Evolutionary conservation across 1,140 invertebrate genomes (phyloP), one percentile per base, ranked within the genome.

Genomic region (Lucilia cuprina): DNA sequence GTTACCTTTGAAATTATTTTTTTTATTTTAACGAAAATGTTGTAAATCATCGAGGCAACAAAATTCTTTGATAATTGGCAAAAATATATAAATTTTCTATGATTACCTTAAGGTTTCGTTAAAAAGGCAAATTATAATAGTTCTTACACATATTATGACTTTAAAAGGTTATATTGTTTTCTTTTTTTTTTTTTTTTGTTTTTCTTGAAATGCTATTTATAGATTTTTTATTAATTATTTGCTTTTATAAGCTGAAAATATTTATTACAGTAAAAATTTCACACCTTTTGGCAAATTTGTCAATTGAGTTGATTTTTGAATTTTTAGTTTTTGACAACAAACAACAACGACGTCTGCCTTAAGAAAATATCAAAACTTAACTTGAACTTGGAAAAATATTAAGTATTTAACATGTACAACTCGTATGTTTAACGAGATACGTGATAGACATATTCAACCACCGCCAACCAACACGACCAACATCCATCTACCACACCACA

Each of bases 371-470:
- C 14, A 60, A 60, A 60, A 70, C 65, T 70, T 70, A 70, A 70
- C 65, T 70, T 70, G 65, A 70, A 70, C 65, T 70, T 70, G 65
- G 65, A 5, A 78, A 84, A 84, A 74, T 84, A 84, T 84, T 84
- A 41, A 41, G 41, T 41, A 84, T 78, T 84, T 84, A 84, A 84
- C 83, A 84, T 84, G 83, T 82, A 84, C 80, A 77, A 47, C 83
- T 84, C 83, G 83, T 84, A 82, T 82, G 83, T 78, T 84, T 70
- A 84, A 82, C 80, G 83, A 84, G 83, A 21, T 80, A 84, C 83
- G 83, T 84, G 83, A 84, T 84, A 77, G 83, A 84, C 83, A 84
- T 84, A 47, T 84, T 82, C 77, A 84, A 84, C 83, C 65, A 70
- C 65, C 65, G 19, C 17, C 55, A 30, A 60, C 17, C 49, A 82